Evolutionary conservation across 2,888 invertebrate genomes (phyloP).

Genomic region (Agrochola litura): DNA sequence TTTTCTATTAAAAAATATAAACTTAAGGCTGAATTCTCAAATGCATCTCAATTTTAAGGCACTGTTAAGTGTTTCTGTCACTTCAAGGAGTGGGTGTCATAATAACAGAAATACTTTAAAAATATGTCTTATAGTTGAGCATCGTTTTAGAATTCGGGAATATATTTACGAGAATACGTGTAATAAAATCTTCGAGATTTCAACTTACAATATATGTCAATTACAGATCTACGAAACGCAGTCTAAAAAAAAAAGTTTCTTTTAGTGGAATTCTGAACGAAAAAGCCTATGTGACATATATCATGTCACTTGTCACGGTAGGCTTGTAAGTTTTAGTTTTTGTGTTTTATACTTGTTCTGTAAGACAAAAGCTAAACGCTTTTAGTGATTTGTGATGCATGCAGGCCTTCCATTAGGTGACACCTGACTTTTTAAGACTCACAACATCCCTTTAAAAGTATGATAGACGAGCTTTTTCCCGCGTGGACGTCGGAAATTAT

Average conservation of each 20-base stretch:
- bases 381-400: too few species aligned
- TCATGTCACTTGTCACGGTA: background rate
- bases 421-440: too few species aligned
- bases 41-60: background rate
- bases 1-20: background rate
- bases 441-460: background rate
- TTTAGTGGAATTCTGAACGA: background rate
- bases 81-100: background rate
- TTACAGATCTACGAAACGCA: background rate
- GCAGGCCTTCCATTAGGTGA: too few species aligned
- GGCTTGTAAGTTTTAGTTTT: background rate
- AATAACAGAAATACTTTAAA: background rate
- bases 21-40: background rate
- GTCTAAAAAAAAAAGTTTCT: background rate
- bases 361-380: background rate
- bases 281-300: background rate
- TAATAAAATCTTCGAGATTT: background rate
- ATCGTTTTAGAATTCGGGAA: background rate
- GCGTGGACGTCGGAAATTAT: too few species aligned
- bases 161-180: background rate
- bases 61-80: background rate
- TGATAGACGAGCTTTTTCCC: background rate
- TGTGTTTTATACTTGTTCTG: background rate
- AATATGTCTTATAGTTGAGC: background rate
- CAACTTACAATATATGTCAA: background rate